Conservation (phyloP, 2,113 vertebrate species). For the Prinia subflava region DNA sequence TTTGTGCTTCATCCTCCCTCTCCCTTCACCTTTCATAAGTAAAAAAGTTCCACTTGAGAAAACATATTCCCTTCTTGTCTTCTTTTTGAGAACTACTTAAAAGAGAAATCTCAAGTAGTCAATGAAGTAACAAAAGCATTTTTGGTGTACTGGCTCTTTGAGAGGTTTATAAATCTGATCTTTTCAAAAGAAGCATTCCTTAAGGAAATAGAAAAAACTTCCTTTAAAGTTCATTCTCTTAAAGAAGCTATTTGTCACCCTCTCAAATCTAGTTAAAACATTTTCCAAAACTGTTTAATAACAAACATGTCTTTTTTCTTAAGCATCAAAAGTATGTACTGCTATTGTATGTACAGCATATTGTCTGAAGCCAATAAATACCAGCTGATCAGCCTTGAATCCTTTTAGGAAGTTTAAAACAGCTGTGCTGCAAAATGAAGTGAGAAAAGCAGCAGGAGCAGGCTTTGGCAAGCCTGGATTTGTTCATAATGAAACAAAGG, state of each 20-base stretch:
- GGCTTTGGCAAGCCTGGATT: neutral
- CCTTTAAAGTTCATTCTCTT: constrained; percentile 31
- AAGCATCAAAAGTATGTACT: constrained; percentile 7
- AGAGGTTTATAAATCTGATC: neutral
- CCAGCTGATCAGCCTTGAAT: constrained; percentile 33
- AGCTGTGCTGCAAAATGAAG: constrained; percentile 41
- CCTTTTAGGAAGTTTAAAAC: constrained; percentile 42
- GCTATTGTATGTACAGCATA: too few species aligned
- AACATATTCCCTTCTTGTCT: constrained; percentile 16
- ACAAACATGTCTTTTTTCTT: constrained; percentile 21
- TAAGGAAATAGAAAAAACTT: constrained; percentile 5
- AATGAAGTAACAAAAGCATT: constrained; percentile 26
- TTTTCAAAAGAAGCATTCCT: constrained; percentile 49
- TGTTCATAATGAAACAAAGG: neutral
- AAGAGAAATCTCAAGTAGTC: constrained; percentile 16
- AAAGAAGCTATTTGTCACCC: constrained; percentile 16
- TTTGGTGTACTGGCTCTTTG: neutral
- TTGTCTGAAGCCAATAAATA: constrained; percentile 36
- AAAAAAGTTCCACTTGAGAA: neutral
- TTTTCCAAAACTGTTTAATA: constrained; percentile 36
- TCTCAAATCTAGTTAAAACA: constrained; percentile 8
- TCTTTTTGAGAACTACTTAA: constrained; percentile 13
- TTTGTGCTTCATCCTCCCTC: neutral
- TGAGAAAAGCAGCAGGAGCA: constrained; percentile 27
- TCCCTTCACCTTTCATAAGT: neutral